Evolutionary conservation across 2,888 invertebrate species (phyloP).

Genomic region (Agrotis puta): DNA sequence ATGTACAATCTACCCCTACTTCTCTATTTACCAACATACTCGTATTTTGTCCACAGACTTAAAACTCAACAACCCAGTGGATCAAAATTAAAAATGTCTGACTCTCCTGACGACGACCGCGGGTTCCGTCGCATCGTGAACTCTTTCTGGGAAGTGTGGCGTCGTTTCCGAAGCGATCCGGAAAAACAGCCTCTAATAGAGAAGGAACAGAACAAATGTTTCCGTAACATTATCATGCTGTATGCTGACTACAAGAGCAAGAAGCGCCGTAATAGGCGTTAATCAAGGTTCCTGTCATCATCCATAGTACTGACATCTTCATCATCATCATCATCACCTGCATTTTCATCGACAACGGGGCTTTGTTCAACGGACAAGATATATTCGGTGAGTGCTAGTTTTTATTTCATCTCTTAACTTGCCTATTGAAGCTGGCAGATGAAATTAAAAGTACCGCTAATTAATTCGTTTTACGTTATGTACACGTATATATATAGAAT

Average conservation of each 20-base stretch:
- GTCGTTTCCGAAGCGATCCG: neutral
- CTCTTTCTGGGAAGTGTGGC: slow-evolving; percentile 2
- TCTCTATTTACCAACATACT: neutral
- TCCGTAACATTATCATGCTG: neutral
- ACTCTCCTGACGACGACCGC: neutral
- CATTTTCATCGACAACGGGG: neutral
- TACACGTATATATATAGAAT: too few relatives aligned
- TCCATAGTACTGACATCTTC: too few relatives aligned
- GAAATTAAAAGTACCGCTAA: neutral
- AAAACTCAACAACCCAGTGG: neutral
- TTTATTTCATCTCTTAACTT: neutral
- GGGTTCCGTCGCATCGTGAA: neutral
- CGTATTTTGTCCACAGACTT: slow-evolving; percentile 22
- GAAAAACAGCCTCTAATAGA: neutral
- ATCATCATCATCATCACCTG: neutral
- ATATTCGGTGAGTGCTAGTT: slow-evolving; percentile 27
- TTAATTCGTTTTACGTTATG: neutral
- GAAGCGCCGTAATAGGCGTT: neutral
- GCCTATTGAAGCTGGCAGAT: neutral
- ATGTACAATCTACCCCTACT: neutral
- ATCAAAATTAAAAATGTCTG: slow-evolving; percentile 13
- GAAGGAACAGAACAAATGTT: neutral
- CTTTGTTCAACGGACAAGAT: neutral
- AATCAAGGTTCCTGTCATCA: neutral
- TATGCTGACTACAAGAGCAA: slow-evolving; percentile 2